Evolutionary conservation across 2,113 vertebrate species (phyloP), one percentile per base, ranked within the genome.

Genomic region (Cryptotis parvus): DNA sequence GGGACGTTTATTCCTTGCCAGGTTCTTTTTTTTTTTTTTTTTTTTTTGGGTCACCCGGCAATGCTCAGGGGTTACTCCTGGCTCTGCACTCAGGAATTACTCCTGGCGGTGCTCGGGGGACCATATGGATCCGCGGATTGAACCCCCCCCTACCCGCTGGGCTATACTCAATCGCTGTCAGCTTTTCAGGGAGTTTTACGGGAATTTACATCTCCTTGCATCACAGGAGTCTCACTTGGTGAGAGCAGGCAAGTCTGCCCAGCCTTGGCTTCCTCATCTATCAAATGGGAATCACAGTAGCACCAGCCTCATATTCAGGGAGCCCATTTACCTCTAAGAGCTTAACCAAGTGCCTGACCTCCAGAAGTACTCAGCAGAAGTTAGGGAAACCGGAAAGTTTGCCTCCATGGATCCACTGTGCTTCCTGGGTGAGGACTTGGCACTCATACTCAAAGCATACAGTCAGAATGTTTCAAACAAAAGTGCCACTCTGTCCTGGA

Each of bases 361-460:
- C 79, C 9, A 74, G 52, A 43, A 70, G 16, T 11, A 61, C 18
- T 45, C 70, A 66, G 66, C 0, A 1, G 77, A 41, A 31, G 61
- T 78, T 37, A 41, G 11, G 27, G 75, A 55, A 91, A 94, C 78
- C 49, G 61, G 83, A 49, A 61, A n/a, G n/a, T 55, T 61, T 82
- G 65, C 14, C 76, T 26, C 73, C 66, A 66, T 49, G 22, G 10
- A 16, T 39, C 31, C n/a, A 4, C 22, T 29, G 61, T 7, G 11
- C n/a, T 49, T 81, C 37, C 9, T 26, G 35, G 74, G 14, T 43
- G 41, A 93, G 65, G 94, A 82, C 45, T 41, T 20, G n/a, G n/a
- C 37, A 16, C 27, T 10, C 7, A 20, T 35, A n/a, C 0, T 5
- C 15, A 4, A 14, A 52, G 15, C 49, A 85, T 22, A 16, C 39